Conservation (phyloP, 2,888 invertebrate genomes). For the Masnerella sp. region DNA sequence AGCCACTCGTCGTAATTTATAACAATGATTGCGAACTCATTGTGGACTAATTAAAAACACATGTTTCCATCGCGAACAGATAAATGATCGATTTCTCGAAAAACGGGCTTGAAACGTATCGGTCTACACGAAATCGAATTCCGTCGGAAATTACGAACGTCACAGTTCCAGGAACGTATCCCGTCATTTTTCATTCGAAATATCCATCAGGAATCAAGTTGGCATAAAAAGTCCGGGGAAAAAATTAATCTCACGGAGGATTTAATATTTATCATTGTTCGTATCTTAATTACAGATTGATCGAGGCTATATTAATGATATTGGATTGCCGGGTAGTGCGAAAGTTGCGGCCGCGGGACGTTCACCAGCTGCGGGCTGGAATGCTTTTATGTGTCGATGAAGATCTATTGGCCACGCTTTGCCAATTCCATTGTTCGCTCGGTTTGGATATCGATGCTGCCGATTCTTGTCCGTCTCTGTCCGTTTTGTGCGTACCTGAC, state of each 20-base stretch:
- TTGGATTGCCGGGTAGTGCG: slow-evolving; percentile 27
- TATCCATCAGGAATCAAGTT: slow-evolving; percentile 12
- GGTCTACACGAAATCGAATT: neutral
- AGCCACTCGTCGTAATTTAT: slow-evolving; percentile 1
- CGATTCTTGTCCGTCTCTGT: slow-evolving; percentile 51
- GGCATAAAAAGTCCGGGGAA: neutral
- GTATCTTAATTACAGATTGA: slow-evolving; percentile 48
- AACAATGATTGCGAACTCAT: neutral
- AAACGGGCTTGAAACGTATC: neutral
- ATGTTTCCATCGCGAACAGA: slow-evolving; percentile 2
- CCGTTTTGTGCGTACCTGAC: slow-evolving; percentile 51
- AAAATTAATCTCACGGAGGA: slow-evolving; percentile 6
- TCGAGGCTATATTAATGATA: slow-evolving; percentile 39
- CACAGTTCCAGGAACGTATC: slow-evolving; percentile 22
- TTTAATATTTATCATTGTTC: slow-evolving; percentile 43
- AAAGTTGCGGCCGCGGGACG: slow-evolving; percentile 39
- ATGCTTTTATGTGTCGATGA: slow-evolving; percentile 61
- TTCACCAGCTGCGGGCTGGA: slow-evolving; percentile 59
- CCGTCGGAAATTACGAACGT: slow-evolving; percentile 7
- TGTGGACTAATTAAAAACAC: slow-evolving; percentile 12
- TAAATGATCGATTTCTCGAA: neutral
- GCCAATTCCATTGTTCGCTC: slow-evolving; percentile 58
- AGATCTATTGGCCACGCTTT: slow-evolving; percentile 58
- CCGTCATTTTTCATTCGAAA: slow-evolving; percentile 31
- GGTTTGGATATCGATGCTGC: slow-evolving; percentile 52